Percentiles rank a stretch among this genome's conserved stretches.
phyloP scores from a whole-genome alignment of 2,888 invertebrate genomes.

The Leucophora obtusa region DNA sequence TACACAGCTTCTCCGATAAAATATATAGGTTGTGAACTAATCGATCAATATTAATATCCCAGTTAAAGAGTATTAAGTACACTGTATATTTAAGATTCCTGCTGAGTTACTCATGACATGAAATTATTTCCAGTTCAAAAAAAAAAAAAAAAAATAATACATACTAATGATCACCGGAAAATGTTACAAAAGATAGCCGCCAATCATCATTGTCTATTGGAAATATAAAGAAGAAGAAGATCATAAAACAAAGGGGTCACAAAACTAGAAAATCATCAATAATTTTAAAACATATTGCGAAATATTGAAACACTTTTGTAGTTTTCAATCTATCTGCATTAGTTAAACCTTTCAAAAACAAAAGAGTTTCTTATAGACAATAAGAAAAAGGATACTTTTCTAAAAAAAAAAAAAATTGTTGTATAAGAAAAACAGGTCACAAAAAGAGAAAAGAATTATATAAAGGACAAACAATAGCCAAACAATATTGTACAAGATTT shows the following conservation, averaged over 20 bases:
- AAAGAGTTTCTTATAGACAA: constrained; percentile 49
- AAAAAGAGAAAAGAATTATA: constrained; percentile 11
- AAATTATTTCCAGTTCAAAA: constrained; percentile 5
- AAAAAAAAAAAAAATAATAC: constrained; percentile 3
- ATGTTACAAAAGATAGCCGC: constrained; percentile 40
- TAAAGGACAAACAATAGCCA: constrained; percentile 31
- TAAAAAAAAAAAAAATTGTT: not conserved
- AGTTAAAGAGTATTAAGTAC: too few relatives aligned
- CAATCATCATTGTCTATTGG: constrained; percentile 24
- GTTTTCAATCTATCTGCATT: not conserved
- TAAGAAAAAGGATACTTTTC: constrained; percentile 42
- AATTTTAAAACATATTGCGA: constrained; percentile 55
- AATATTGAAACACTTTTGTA: constrained; percentile 14
- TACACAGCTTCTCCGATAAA: too few relatives aligned
- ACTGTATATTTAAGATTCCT: too few relatives aligned
- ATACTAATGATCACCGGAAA: constrained; percentile 43
- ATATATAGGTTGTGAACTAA: too few relatives aligned
- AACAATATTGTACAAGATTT: constrained; percentile 20
- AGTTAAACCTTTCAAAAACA: constrained; percentile 40
- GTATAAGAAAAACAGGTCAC: constrained; percentile 39
- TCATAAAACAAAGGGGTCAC: constrained; percentile 45
- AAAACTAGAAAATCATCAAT: constrained; percentile 57
- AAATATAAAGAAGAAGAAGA: constrained; percentile 4
- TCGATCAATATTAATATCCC: too few relatives aligned
- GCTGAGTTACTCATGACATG: not conserved